These are phyloP conservation scores for Sinodicranocentrus sp. DNA, from an alignment of 2,888 invertebrate species.

Conservation along the genomic window DNA sequence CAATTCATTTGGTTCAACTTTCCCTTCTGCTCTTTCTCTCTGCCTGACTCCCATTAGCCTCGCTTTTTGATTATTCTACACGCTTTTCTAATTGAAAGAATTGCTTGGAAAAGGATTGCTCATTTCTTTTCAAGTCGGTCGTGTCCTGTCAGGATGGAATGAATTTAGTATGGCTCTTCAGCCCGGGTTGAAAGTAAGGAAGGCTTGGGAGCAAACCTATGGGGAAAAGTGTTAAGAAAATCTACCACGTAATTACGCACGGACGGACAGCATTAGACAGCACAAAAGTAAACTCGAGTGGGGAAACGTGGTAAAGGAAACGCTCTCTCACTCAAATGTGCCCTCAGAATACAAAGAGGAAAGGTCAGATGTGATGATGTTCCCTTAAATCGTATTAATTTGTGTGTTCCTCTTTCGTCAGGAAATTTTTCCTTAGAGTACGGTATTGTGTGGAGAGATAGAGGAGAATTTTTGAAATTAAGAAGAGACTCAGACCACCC, in stretches of 20 bases:
- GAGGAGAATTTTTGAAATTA: too few species aligned
- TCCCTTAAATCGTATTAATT: constrained; percentile 61
- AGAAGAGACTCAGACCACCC: too few species aligned
- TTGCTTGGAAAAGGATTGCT: constrained; percentile 38
- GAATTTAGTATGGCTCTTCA: constrained; percentile 5
- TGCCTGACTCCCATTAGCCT: constrained; percentile 42
- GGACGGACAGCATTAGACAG: constrained; percentile 50
- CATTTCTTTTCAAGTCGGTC: constrained; percentile 20
- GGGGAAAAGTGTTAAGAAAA: constrained; percentile 57
- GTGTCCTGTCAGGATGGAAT: constrained; percentile 4
- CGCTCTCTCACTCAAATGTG: constrained; percentile 13
- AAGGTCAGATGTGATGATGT: constrained; percentile 40
- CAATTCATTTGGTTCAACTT: constrained; percentile 57
- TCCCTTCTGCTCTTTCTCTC: constrained; percentile 19
- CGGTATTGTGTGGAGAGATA: too few species aligned
- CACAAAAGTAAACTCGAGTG: constrained; percentile 27
- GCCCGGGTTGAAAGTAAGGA: background rate
- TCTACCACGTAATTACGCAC: constrained; percentile 64
- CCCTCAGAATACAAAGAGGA: constrained; percentile 14
- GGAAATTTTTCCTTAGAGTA: constrained; percentile 18
- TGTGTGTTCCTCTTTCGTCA: constrained; percentile 38
- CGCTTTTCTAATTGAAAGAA: constrained; percentile 53
- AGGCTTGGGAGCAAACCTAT: background rate
- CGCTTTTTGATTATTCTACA: constrained; percentile 47
- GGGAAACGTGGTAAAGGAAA: constrained; percentile 1